phyloP scores from a whole-genome alignment of 1,140 invertebrate species.

The Bactericera cockerelli region DNA sequence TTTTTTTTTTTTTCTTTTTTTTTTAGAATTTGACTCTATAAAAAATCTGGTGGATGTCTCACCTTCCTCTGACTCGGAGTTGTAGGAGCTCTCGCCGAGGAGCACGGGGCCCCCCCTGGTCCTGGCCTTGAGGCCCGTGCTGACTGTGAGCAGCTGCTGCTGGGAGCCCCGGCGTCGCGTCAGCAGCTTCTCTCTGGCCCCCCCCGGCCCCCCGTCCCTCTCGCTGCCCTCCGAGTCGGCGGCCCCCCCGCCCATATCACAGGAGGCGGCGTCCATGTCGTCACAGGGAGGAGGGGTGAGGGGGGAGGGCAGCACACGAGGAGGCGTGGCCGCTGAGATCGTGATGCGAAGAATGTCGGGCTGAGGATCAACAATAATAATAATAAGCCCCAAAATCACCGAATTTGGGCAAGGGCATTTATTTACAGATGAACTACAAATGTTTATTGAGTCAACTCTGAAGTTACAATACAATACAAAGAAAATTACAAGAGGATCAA shows the following conservation, averaged over 20 bases:
- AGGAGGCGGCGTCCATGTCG: neutral
- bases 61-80: slow-evolving; percentile 14
- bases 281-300: neutral
- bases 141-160: slow-evolving; percentile 17
- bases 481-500: too few species aligned
- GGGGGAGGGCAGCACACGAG: neutral
- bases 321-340: neutral
- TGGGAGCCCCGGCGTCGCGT: slow-evolving; percentile 21
- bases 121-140: neutral
- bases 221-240: slow-evolving; percentile 11
- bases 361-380: too few species aligned
- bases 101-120: neutral
- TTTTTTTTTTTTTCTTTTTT: too few species aligned
- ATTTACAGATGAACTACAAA: too few species aligned
- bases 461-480: too few species aligned
- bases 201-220: neutral
- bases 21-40: too few species aligned
- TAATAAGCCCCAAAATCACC: too few species aligned
- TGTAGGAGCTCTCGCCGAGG: slow-evolving; percentile 16
- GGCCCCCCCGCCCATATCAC: neutral
- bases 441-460: too few species aligned
- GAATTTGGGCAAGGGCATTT: too few species aligned
- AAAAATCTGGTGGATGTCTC: too few species aligned
- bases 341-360: neutral
- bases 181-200: slow-evolving; percentile 14